Evolutionary conservation across 2,113 vertebrate genomes (phyloP), one percentile per base, ranked within the genome.

Genomic region (Nycticebus coucang): DNA sequence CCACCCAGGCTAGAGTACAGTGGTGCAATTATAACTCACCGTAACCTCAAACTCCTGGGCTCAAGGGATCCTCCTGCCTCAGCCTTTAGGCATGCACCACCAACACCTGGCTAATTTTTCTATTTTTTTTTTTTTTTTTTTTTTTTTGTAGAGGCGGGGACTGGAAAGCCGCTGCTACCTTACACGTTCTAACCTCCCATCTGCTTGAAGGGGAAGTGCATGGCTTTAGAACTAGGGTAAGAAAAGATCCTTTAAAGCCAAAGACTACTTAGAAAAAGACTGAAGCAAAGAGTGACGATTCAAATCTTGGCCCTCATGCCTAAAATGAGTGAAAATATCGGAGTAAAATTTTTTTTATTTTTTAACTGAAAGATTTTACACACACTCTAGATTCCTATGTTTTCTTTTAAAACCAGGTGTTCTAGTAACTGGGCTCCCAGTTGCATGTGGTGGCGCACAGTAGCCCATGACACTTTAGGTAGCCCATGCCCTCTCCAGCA

Each of bases 241-340:
- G 21, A 80, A 22, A 57, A 24, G 53, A n/a, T 30, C 30, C 55
- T n/a, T 55, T 79, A 55, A 21, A 80, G 30, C 21, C 53, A 57
- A 24, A 74, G 4, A 64, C 81, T 30, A 5, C 26, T 64, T 83
- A 45, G 81, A 18, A 55, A 57, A 64, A 37, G 35, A 59, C 33
- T 69, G 15, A 64, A 33, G 9, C 26, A 50, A 89, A 64, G 66
- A 87, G 18, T 37, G 11, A 7, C 68, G 59, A 22, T 57, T 88
- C 83, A 69, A 45, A 77, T 78, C 82, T n/a, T 87, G 81, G 22
- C 17, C 78, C 21, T 93, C 12, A 4, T 33, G n/a, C 21, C 91
- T 72, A 17, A 35, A 82, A 55, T 45, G 59, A 79, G 71, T 57
- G 50, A 79, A 55, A 68, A 79, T 8, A 12, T 24, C 37, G 69